Evolutionary conservation across 2,888 invertebrate genomes (phyloP).

Genomic region (Phymatocera aterrima): DNA sequence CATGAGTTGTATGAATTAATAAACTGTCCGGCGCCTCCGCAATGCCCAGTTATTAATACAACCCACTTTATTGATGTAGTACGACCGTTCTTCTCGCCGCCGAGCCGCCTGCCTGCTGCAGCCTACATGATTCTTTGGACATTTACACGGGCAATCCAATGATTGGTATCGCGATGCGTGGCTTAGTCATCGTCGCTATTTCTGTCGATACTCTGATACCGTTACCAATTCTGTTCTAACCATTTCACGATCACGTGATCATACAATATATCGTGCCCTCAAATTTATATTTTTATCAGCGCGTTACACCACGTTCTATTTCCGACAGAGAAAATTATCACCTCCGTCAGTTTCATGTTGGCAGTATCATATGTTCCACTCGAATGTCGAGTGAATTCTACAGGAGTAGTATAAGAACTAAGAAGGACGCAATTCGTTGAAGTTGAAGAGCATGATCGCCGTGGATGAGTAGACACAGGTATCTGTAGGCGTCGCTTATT

Average conservation of each 20-base stretch:
- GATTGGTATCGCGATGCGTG: slow-evolving; percentile 54
- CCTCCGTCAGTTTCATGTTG: background rate
- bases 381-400: background rate
- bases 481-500: background rate
- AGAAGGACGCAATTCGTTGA: background rate
- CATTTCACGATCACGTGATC: slow-evolving; percentile 35
- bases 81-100: slow-evolving; percentile 50
- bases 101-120: slow-evolving; percentile 29
- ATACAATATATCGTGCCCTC: background rate
- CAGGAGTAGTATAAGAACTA: background rate
- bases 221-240: slow-evolving; percentile 31
- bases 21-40: slow-evolving; percentile 48
- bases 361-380: background rate
- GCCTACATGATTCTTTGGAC: slow-evolving; percentile 43
- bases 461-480: no score
- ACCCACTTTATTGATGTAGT: slow-evolving; percentile 52
- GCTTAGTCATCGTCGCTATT: slow-evolving; percentile 57
- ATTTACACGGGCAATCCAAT: slow-evolving; percentile 47
- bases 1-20: slow-evolving; percentile 42
- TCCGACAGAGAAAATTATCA: background rate
- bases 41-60: slow-evolving; percentile 58
- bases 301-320: slow-evolving; percentile 14
- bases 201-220: slow-evolving; percentile 50
- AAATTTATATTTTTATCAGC: background rate
- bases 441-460: background rate